Base-by-base conservation (phyloP, 2,113 vertebrate genomes). In the Fregetta grallaria region DNA sequence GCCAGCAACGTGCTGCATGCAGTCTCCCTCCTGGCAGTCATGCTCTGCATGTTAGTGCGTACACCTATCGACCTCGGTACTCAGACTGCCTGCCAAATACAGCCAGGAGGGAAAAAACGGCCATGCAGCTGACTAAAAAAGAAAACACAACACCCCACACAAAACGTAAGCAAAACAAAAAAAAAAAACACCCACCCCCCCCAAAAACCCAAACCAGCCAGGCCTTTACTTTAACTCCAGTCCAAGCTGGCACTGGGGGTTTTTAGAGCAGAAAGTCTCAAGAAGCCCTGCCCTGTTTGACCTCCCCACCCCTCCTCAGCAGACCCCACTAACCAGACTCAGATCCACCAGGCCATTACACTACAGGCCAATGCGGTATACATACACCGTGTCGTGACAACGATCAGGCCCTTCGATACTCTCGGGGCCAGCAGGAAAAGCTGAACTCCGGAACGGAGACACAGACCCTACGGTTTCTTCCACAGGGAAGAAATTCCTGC, bases 401-500 rank as follows among this genome's bases (percentile, higher is more conserved):
- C 52, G 38, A 76, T 15, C 36, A 27, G 62, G 18, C 56, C 27
- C 8, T 67, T 32, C 49, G 10, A 11, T 3, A 10, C 75, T 32
- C 40, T 34, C 30, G 34, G 38, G 22, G 16, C 22, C 34, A 8
- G 42, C 32, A 29, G 27, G 27, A 85, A 44, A 27, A 25, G 14
- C 52, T 1, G 15, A 50, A 27, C 2, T 8, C 56, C 4, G 14
- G 6, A 2, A 45, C 0, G 15, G 10, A 52, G 34, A 21, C 47
- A 40, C 0, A 7, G 18, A 50, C 5, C 9, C 36, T 2, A 6
- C 19, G 6, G 15, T 5, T 22, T 9, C 17, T 4, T 18, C 19
- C 40, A 21, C 0, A 17, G 3, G 15, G 7, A 19, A 19, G 3
- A 14, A 55, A 34, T 1, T 7, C 40, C 1, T 4, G 23, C 0